Conservation (phyloP, 64 coral and sea anemone genomes). For the Acropora yongei region DNA sequence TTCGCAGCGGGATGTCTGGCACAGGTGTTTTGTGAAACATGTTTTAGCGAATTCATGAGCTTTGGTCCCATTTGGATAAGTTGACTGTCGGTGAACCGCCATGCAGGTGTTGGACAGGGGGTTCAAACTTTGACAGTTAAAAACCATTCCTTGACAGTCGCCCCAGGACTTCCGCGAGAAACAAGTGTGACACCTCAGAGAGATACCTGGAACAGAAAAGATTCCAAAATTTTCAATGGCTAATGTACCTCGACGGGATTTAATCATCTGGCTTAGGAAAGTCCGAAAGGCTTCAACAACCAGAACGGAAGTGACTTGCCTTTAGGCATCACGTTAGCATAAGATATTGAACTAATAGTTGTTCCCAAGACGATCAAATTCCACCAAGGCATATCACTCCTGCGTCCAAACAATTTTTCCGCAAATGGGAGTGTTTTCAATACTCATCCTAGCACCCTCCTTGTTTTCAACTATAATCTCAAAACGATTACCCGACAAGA, state of each 20-base stretch:
- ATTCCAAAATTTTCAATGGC: too few relatives aligned
- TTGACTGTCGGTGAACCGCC: background rate
- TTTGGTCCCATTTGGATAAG: background rate
- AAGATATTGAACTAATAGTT: background rate
- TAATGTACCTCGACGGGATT: too few relatives aligned
- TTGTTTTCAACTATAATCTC: too few relatives aligned
- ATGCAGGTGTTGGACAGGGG: background rate
- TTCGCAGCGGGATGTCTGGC: background rate
- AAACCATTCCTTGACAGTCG: background rate
- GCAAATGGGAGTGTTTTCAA: too few relatives aligned
- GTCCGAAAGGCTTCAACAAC: too few relatives aligned
- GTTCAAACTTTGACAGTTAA: background rate
- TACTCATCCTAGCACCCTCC: too few relatives aligned
- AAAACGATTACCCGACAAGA: too few relatives aligned
- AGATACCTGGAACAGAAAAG: background rate
- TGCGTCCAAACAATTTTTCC: too few relatives aligned
- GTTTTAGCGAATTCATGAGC: constrained; percentile 6
- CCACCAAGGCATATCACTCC: too few relatives aligned
- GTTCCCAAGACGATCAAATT: background rate
- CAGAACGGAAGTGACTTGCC: background rate
- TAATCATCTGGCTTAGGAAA: too few relatives aligned
- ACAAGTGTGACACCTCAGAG: constrained; percentile 7
- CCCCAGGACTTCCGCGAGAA: constrained; percentile 2
- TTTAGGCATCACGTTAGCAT: background rate
- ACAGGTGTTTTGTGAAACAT: background rate